Conservation (phyloP, 2,113 vertebrate genomes). For the Tauraco erythrolophus region DNA sequence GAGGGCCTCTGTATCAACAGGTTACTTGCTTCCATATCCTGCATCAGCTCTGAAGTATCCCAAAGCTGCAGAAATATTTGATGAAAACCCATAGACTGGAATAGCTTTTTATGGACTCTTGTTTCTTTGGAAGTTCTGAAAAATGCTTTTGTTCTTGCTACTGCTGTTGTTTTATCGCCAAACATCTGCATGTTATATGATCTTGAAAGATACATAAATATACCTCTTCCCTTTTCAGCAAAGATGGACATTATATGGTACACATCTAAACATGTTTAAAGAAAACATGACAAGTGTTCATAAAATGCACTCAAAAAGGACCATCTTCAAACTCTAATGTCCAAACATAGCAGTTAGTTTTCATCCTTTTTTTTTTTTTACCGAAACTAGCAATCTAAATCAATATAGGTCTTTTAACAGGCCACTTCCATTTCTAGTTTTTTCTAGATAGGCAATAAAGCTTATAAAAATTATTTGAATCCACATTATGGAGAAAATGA, state of each 20-base stretch:
- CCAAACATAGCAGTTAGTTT: not conserved
- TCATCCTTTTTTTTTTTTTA: not conserved
- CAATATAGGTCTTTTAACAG: conserved; percentile 1
- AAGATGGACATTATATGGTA: not conserved
- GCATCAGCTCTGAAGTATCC: not conserved
- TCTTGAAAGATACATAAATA: conserved; percentile 19
- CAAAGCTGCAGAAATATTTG: not conserved
- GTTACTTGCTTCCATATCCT: not conserved
- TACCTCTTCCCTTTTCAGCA: not conserved
- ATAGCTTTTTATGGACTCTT: not conserved
- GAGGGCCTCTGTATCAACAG: not conserved
- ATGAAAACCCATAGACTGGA: not conserved
- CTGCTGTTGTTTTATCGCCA: not conserved
- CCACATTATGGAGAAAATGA: not conserved
- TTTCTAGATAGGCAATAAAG: conserved; percentile 26
- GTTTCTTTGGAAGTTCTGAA: not conserved
- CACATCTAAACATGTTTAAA: conserved; percentile 15
- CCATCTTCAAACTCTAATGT: not conserved
- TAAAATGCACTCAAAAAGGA: not conserved
- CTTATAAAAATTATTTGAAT: conserved; percentile 13
- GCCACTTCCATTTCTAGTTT: not conserved
- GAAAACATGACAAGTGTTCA: not conserved
- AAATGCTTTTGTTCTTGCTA: not conserved
- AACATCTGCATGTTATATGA: not conserved
- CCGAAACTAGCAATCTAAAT: conserved; percentile 13